A percentile compares a stretch with the other conserved stretches of the same genome.
Conservation (phyloP, 2,113 vertebrate genomes). For the Xiphophorus hellerii region DNA sequence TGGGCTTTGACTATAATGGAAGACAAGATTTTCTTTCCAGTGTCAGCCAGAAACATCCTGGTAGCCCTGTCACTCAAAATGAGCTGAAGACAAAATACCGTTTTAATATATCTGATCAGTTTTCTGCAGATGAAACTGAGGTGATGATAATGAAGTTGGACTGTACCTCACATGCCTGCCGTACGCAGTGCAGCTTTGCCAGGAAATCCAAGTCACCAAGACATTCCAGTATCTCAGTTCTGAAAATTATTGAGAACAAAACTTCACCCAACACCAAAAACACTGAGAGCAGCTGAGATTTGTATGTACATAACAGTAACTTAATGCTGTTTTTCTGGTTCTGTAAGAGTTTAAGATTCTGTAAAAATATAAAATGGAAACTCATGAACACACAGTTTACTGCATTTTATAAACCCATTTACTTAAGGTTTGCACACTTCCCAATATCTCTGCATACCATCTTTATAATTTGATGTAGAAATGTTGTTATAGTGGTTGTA, state of each 20-base stretch:
- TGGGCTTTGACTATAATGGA: constrained; percentile 90
- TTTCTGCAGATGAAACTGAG: not conserved
- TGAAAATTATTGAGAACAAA: constrained; percentile 48
- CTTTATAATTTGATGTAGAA: no score
- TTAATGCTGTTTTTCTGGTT: not conserved
- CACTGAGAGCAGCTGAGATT: not conserved
- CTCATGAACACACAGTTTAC: no score
- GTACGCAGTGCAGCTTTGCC: constrained; percentile 94
- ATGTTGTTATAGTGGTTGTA: no score
- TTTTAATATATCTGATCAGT: not conserved
- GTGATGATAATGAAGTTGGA: not conserved
- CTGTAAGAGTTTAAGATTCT: not conserved
- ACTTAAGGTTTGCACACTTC: no score
- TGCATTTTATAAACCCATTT: no score
- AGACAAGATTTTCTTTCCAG: constrained; percentile 92
- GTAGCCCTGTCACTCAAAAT: constrained; percentile 90
- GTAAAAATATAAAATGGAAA: no score
- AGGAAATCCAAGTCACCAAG: constrained; percentile 92
- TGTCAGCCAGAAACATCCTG: constrained; percentile 89
- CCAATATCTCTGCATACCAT: no score
- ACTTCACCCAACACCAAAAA: not conserved
- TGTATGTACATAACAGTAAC: not conserved
- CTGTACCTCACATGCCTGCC: constrained; percentile 94
- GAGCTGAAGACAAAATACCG: constrained; percentile 77
- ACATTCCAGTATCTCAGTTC: constrained; percentile 95